Conservation (phyloP, 2,888 invertebrate species). For the Melinaea marsaeus region DNA sequence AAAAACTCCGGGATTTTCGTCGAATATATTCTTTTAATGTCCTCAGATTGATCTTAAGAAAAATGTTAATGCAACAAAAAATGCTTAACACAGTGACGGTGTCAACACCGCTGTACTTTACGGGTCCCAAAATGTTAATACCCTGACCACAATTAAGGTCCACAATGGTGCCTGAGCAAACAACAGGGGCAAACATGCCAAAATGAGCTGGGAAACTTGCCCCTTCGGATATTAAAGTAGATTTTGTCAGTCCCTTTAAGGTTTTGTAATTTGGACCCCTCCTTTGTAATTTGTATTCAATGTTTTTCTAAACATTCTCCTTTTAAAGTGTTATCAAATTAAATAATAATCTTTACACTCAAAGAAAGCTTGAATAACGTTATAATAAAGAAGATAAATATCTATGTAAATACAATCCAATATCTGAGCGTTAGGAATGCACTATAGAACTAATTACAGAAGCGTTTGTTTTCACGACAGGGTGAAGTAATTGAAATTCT, state of each 20-base stretch:
- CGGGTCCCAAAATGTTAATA: conserved; percentile 14
- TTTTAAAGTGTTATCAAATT: background rate
- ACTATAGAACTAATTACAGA: conserved; percentile 25
- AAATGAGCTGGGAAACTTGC: conserved; percentile 24
- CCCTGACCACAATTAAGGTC: conserved; percentile 30
- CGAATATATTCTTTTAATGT: background rate
- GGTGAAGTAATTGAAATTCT: conserved; percentile 27
- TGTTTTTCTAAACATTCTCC: background rate
- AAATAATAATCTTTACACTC: too few relatives aligned
- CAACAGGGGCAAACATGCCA: conserved; percentile 27
- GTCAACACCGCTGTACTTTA: conserved; percentile 11
- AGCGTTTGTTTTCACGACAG: conserved; percentile 23
- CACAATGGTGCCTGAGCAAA: conserved; percentile 37
- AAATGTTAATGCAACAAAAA: background rate
- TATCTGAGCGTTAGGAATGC: conserved; percentile 21
- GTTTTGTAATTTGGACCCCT: conserved; percentile 7
- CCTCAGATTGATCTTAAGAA: background rate
- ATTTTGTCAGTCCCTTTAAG: conserved; percentile 8
- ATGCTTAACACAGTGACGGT: conserved; percentile 1
- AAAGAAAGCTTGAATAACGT: too few relatives aligned
- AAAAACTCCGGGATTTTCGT: background rate
- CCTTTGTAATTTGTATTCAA: background rate
- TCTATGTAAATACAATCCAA: background rate
- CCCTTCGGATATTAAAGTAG: conserved; percentile 11
- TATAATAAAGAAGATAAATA: background rate